Evolutionary conservation across 2,113 vertebrate species (phyloP).

Genomic region (Melanostigma gelatinosum): DNA sequence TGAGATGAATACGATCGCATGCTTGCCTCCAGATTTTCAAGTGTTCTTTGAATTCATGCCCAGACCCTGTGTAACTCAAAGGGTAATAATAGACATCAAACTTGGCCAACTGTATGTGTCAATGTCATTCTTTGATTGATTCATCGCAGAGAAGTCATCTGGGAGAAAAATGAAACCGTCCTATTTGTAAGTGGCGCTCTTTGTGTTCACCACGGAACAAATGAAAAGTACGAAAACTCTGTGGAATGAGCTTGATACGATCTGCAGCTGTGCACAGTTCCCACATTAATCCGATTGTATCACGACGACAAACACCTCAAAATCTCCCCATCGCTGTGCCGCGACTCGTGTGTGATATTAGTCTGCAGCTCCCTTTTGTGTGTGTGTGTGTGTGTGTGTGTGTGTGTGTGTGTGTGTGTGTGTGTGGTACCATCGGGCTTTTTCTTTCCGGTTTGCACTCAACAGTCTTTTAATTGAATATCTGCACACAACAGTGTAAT

Average conservation of each 20-base stretch:
- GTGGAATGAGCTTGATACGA: slow-evolving; percentile 2
- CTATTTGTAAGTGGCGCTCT: slow-evolving; percentile 16
- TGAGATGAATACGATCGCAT: background rate
- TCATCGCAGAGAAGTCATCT: slow-evolving; percentile 12
- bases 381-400: slow-evolving; percentile 21
- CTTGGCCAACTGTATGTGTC: background rate
- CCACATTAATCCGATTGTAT: slow-evolving; percentile 18
- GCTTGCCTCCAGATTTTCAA: slow-evolving; percentile 1
- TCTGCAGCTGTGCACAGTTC: slow-evolving; percentile 6
- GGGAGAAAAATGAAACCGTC: background rate
- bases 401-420: slow-evolving; percentile 1
- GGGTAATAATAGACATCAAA: background rate
- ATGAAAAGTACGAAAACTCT: background rate
- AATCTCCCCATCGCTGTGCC: slow-evolving; percentile 27
- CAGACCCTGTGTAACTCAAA: background rate
- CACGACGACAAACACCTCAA: slow-evolving; percentile 30
- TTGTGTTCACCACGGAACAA: background rate
- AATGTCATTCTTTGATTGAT: slow-evolving; percentile 17
- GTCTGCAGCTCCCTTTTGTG: slow-evolving; percentile 31
- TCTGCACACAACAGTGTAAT: slow-evolving; percentile 59
- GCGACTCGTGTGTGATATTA: slow-evolving; percentile 48
- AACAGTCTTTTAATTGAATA: slow-evolving; percentile 72
- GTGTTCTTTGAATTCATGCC: background rate
- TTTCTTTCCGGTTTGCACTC: slow-evolving; percentile 44
- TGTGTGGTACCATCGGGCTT: slow-evolving; percentile 20